Base-by-base conservation (phyloP, 2,113 vertebrate species). In the Gadus macrocephalus region DNA sequence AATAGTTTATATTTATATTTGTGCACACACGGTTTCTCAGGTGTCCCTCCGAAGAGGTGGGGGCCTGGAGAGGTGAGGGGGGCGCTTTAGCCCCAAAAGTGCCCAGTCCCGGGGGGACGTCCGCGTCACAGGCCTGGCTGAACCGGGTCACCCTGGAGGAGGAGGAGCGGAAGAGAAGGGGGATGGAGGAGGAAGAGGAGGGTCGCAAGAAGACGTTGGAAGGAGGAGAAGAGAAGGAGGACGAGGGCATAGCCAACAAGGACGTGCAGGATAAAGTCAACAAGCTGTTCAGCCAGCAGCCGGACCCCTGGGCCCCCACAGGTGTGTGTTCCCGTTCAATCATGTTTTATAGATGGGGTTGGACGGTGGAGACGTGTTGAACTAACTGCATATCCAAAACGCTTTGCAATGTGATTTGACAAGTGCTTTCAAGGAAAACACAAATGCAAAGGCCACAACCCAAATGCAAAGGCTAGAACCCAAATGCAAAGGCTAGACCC, bases 241-340 rank as follows among this genome's bases (percentile, higher is more conserved):
- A 84, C 0, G 82, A 86, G 31, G 71, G 73, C 15, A 53, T 72
- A 68, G 63, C 78, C 20, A 87, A 94, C 92, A 93, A 86, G 16
- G 95, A 98, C 25, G 76, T 91, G 64, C 94, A 94, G 61, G 95
- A 98, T 35, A 95, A 94, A 84, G 85, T 95, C 56, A 92, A 82
- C 78, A 95, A 95, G 75, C 90, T 96, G 79, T 96, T 97, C 82
- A 91, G 93, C 55, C 94, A 93, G 17, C 93, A 93, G 1, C 76
- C 92, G 1, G 96, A 98, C 1, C 81, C 95, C 20, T 98, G 96
- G 95, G 89, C 91, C 9, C 90, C 90, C 5, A 19, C 93, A 93
- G 95, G 94, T 88, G 53, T 2, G 53, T 16, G 55, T 7, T 49
- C 42, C 42, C 9, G 42, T 49, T 49, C 9, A 9, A 2, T 49